Evolutionary conservation across 37 sponge, comb jelly and placozoan genomes (phyloP), one percentile per base, ranked within the genome.

Genomic region (Mnemiopsis leidyi): DNA sequence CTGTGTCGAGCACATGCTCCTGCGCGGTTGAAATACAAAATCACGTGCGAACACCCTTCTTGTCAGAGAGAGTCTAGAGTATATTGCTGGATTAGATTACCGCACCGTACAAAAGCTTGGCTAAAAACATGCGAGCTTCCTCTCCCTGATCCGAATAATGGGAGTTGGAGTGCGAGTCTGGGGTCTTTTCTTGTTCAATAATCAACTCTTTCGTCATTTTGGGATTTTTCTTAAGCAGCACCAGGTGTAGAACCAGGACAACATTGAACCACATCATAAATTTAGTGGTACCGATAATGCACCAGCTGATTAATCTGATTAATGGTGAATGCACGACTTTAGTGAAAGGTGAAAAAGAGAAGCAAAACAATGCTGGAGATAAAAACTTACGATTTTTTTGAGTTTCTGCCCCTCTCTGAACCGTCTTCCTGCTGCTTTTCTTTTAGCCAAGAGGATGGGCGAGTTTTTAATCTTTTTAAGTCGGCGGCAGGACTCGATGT

Each of bases 341-440:
- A n/a, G n/a, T n/a, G n/a, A n/a, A n/a, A n/a, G n/a, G n/a, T n/a
- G n/a, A n/a, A n/a, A n/a, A n/a, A n/a, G n/a, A n/a, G n/a, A n/a
- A n/a, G n/a, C n/a, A n/a, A n/a, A n/a, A n/a, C n/a, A n/a, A n/a
- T n/a, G n/a, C 61, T 48, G 61, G 5, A 48, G 13, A 13, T 48
- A 24, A n/a, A 69, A 31, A 28, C 90, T 85, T 85, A 85, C 90
- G 67, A 85, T 85, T 85, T 85, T 85, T 61, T 85, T 85, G n/a
- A 85, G 61, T 39, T 40, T 85, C 61, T 85, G 90, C 35, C 90
- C 90, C 24, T 85, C 90, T 40, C 90, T 38, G 61, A 85, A 85
- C 25, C 90, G 39, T 2, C 90, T 35, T 18, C 90, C 90, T 1
- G 90, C 90, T 26, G 90, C 90, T 32, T 85, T 85, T 25, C 90